Base-by-base conservation (phyloP, 2,113 vertebrate genomes). In the Clarias magur region DNA sequence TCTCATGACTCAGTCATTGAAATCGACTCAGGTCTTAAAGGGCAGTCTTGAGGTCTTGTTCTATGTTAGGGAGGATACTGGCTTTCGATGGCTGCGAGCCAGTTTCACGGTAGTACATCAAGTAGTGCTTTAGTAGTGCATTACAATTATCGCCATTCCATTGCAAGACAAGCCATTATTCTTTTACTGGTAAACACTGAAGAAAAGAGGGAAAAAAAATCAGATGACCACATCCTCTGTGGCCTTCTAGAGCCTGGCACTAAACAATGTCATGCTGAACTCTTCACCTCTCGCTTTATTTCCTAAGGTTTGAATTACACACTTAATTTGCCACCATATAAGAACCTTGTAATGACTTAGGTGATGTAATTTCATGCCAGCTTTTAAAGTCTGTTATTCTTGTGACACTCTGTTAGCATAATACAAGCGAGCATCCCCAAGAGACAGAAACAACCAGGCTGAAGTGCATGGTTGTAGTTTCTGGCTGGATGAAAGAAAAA, bases 341-440 rank as follows among this genome's bases (percentile, higher is more conserved):
- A 67, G 73, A 83, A 59, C 30, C 62, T 83, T 86, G 70, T 79
- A 86, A 83, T 82, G 63, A 86, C 80, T 30, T 17, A 78, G 60
- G 62, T 67, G 84, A 89, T 83, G 80, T 70, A 59, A 86, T 89
- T 86, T 86, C 70, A 82, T 85, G 88, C 68, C 82, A 54, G 16
- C 80, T 65, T 87, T 87, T 75, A 76, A 83, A 23, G 27, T 72
- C n/a, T 87, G 68, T 82, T 87, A 76, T 87, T 75, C 42, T 70
- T 87, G 80, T 62, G 86, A 75, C 80, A 75, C 86, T 54, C 67
- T 1, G 80, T 63, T 87, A 80, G 75, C 86, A 87, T 75, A 82
- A 82, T 82, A 86, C 65, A 42, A 75, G 38, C n/a, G n/a, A 30
- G 21, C 54, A 86, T 73, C 65, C 65, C 59, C 57, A 62, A 73